Conservation (phyloP, 2,113 vertebrate genomes). For the Neomonachus schauinslandi region DNA sequence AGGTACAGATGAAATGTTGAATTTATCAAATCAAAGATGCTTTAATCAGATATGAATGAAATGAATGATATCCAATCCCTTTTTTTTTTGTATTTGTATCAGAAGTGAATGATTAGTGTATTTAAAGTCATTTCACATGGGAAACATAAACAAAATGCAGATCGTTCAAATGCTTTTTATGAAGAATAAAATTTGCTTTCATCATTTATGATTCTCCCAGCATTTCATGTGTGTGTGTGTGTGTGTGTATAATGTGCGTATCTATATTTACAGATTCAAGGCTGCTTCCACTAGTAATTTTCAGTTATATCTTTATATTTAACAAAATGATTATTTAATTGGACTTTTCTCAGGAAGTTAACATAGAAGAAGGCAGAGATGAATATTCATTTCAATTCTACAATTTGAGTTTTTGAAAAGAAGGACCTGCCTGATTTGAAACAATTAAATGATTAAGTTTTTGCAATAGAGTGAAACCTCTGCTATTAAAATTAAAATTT, state of each 20-base stretch:
- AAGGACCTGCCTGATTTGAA: conserved; percentile 24
- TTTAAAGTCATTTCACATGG: neutral
- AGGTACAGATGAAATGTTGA: neutral
- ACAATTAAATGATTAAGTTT: conserved; percentile 61
- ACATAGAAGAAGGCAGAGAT: neutral
- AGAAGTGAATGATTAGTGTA: neutral
- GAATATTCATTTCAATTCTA: conserved; percentile 59
- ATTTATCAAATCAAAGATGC: neutral
- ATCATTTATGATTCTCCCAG: neutral
- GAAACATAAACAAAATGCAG: neutral
- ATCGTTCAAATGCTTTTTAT: neutral
- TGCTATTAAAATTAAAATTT: conserved; percentile 70
- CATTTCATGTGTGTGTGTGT: neutral
- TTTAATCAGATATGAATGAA: neutral
- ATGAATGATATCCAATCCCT: neutral
- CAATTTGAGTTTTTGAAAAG: conserved; percentile 61
- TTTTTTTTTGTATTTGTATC: neutral
- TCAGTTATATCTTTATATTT: neutral
- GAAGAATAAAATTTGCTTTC: neutral
- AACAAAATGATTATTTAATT: conserved; percentile 5
- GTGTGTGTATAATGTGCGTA: neutral
- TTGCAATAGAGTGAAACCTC: neutral
- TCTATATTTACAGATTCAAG: neutral
- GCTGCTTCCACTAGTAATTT: neutral
- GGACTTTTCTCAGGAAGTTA: conserved; percentile 37